Conservation (phyloP, 2,797 vertebrate genomes). For the Setipinna tenuifilis region DNA sequence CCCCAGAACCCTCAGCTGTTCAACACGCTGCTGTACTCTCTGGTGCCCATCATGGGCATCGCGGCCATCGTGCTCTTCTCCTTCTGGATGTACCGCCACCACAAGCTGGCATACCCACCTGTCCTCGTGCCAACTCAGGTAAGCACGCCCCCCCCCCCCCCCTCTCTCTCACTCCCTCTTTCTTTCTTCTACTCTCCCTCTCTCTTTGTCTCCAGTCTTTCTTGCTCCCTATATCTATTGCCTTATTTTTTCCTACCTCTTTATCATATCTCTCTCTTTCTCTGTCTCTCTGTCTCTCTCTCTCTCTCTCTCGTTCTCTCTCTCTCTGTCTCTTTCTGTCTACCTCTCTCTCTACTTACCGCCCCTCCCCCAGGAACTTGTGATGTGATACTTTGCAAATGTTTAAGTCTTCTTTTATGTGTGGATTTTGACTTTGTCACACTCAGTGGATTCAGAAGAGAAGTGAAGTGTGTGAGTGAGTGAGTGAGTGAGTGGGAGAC, state of each 20-base stretch:
- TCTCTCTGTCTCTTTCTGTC: background rate
- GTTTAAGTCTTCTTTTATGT: background rate
- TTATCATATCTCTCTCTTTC: too few species aligned
- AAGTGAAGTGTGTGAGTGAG: background rate
- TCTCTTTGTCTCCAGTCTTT: background rate
- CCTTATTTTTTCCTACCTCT: background rate
- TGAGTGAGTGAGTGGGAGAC: background rate
- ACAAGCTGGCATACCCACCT: conserved; percentile 93
- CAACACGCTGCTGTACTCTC: conserved; percentile 90
- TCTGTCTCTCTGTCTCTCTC: background rate
- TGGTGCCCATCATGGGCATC: conserved; percentile 92
- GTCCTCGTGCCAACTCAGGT: conserved; percentile 96
- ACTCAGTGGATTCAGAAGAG: background rate
- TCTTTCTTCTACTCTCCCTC: background rate
- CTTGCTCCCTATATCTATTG: too few species aligned
- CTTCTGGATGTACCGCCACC: conserved; percentile 96
- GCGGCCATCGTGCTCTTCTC: conserved; percentile 90
- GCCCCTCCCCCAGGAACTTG: background rate
- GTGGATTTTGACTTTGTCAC: background rate
- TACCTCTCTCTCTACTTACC: background rate
- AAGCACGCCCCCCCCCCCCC: conserved; percentile 63
- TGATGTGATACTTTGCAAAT: background rate
- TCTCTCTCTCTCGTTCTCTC: background rate
- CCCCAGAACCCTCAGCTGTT: conserved; percentile 86
- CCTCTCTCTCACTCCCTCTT: background rate